Conservation (phyloP, 2,113 vertebrate species). For the Ceyx melanurus region DNA sequence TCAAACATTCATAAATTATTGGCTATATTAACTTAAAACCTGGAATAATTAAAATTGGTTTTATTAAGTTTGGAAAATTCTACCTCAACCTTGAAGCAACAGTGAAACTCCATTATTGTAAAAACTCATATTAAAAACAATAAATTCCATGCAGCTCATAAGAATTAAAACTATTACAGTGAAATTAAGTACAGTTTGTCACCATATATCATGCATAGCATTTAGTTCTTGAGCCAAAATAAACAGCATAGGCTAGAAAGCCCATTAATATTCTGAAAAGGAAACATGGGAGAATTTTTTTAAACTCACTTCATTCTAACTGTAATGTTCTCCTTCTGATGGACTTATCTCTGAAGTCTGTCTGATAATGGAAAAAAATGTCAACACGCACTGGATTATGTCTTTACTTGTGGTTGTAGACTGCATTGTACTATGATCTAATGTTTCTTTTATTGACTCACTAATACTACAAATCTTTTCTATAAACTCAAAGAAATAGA, state of each 20-base stretch:
- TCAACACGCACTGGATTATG: slow-evolving; percentile 2
- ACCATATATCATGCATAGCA: not conserved
- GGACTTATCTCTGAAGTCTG: slow-evolving; percentile 4
- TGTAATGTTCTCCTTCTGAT: not conserved
- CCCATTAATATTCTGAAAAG: not conserved
- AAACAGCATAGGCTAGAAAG: not conserved
- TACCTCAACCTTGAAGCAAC: not conserved
- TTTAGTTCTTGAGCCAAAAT: slow-evolving; percentile 1
- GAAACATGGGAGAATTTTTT: slow-evolving; percentile 11
- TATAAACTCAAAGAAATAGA: slow-evolving; percentile 24
- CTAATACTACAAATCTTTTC: not conserved
- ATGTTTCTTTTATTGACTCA: slow-evolving; percentile 28
- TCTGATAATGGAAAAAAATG: slow-evolving; percentile 17
- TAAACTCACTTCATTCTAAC: not conserved
- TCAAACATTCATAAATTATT: not conserved
- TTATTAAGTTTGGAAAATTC: not conserved
- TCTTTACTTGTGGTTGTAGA: slow-evolving; percentile 8
- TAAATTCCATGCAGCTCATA: not conserved
- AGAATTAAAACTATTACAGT: slow-evolving; percentile 9
- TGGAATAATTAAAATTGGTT: not conserved
- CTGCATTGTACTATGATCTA: not conserved
- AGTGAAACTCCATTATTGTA: not conserved
- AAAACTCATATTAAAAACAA: not conserved
- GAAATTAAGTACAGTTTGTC: slow-evolving; percentile 3
- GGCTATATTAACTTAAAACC: not conserved